Percentiles rank a stretch among this genome's conserved stretches.
Conservation (phyloP, 2,888 invertebrate species). For the Anoncus sp. region DNA sequence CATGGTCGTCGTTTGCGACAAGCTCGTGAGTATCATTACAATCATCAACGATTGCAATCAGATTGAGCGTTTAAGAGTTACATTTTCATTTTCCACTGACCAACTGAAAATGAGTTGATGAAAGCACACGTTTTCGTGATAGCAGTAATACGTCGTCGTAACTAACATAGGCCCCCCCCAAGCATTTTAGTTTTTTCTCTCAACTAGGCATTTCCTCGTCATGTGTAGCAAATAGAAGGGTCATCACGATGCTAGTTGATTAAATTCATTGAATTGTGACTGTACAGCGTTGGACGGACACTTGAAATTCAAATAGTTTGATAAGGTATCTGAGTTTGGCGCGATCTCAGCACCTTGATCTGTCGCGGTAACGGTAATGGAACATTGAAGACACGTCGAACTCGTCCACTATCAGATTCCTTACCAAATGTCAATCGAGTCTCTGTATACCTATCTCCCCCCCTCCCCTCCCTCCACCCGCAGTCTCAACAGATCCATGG, state of each 20-base stretch:
- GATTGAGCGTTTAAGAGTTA: no score
- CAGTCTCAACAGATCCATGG: constrained; percentile 24
- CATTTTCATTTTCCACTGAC: no score
- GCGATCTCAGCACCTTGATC: constrained; percentile 36
- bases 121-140: no score
- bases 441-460: not conserved
- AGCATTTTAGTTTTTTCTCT: no score
- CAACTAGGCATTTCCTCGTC: no score
- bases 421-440: constrained; percentile 14
- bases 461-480: not conserved
- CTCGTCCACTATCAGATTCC: constrained; percentile 40
- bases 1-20: constrained; percentile 99
- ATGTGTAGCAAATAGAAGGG: no score
- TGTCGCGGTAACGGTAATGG: constrained; percentile 5
- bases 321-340: constrained; percentile 8
- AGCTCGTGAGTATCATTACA: constrained; percentile 91
- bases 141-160: no score
- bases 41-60: no score
- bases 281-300: not conserved
- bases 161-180: no score
- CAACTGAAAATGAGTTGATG: no score
- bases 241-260: not conserved
- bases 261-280: not conserved
- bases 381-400: constrained; percentile 36
- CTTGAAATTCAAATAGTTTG: not conserved